Evolutionary conservation across 2,797 vertebrate species (phyloP), one percentile per base, ranked within the genome.

Genomic region (Botia almorhae): DNA sequence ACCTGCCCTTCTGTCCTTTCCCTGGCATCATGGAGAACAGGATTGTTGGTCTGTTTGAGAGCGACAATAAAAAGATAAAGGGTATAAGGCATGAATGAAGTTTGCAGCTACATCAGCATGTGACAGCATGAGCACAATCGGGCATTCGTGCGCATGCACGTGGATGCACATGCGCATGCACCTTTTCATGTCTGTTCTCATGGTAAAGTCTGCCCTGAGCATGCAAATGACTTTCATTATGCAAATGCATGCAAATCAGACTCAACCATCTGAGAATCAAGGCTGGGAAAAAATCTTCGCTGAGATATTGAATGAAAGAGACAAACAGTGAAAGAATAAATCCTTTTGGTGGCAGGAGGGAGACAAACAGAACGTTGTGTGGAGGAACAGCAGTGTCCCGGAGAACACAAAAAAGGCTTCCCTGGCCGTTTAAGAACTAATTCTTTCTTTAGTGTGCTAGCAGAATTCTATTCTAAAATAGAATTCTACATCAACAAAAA

Each of bases 161-260:
- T 85, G 82, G 80, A 63, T 84, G 84, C 85, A 87, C 86, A 83
- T 86, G 87, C 85, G 87, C 90, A 87, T 84, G 90, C 92, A 92
- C 92, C 92, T 94, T 94, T 93, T 93, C 94, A 94, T 95, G 94
- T 95, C 94, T 96, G 95, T 96, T 97, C 96, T 96, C 95, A 96
- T 95, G 95, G 95, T 96, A 96, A 94, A 94, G 95, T 95, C 93
- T 95, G 97, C 95, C 95, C 94, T 94, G 93, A 95, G 96, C 97
- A 98, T 98, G 96, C 95, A 98, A 98, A 98, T 98, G 94, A 96
- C 95, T 94, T 95, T 95, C 96, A 97, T 98, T 98, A 99, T 99
- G 96, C 96, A 98, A 97, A 99, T 98, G 81, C 91, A 98, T 99
- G 97, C 96, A 98, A 98, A 98, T 97, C 91, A 96, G 95, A 93